A percentile compares a stretch with the other conserved stretches of the same genome.
These are phyloP conservation scores for Acropora tenuis DNA, from an alignment of 64 coral and sea anemone species.

Conservation along the genomic window DNA sequence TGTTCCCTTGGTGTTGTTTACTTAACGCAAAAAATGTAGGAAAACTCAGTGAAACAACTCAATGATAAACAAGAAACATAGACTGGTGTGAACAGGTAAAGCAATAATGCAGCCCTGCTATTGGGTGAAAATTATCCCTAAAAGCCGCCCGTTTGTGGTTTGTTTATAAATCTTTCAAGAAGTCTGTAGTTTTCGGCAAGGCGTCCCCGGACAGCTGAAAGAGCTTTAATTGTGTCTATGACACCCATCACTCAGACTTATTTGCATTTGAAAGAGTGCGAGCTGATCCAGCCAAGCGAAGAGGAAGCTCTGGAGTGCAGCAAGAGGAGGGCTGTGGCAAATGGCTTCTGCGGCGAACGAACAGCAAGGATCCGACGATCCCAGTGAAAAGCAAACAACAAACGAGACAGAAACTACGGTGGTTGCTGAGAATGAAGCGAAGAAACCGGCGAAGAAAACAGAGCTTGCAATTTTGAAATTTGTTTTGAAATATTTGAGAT, in stretches of 20 bases:
- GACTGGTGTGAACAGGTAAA: not conserved
- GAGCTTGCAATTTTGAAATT: conserved; percentile 86
- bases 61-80: not conserved
- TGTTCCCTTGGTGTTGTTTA: too few species aligned
- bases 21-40: too few species aligned
- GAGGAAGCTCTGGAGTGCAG: not conserved
- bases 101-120: not conserved
- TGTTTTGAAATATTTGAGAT: conserved; percentile 89
- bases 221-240: not conserved
- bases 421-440: conserved; percentile 7
- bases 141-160: not conserved
- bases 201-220: not conserved
- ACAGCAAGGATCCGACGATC: not conserved
- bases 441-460: conserved; percentile 54
- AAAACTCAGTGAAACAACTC: not conserved
- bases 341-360: not conserved
- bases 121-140: not conserved
- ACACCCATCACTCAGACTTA: conserved; percentile 15
- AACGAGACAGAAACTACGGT: not conserved
- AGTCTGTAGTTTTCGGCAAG: not conserved
- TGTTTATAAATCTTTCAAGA: not conserved
- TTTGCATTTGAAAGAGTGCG: conserved; percentile 5
- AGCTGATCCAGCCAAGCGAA: not conserved
- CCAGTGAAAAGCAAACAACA: not conserved
- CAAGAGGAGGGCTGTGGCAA: not conserved